Percentiles rank a stretch among this genome's conserved stretches.
Evolutionary conservation across 2,888 invertebrate genomes (phyloP).

Genomic region (Herminia tarsipennalis): DNA sequence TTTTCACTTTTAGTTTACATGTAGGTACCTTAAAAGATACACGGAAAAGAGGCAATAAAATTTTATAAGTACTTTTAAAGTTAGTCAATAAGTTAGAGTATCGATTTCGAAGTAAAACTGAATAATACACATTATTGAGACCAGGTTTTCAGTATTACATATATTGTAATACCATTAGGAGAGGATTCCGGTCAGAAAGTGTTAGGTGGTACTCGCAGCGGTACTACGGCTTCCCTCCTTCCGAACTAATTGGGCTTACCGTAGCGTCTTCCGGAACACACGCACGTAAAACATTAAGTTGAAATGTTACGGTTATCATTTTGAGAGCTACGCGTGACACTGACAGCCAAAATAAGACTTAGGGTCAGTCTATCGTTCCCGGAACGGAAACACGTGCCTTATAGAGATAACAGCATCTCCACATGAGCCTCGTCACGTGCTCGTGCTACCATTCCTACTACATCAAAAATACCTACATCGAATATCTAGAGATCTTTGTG

Average conservation of each 20-base stretch:
- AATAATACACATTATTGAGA: no score
- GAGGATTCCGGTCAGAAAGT: constrained; percentile 22
- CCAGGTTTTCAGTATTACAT: no score
- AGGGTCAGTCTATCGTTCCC: constrained; percentile 24
- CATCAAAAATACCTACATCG: constrained; percentile 10
- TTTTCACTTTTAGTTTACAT: no score
- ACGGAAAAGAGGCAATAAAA: no score
- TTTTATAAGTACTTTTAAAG: no score
- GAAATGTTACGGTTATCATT: not conserved
- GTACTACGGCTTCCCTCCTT: constrained; percentile 50
- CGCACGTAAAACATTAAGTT: not conserved
- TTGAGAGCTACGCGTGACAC: not conserved
- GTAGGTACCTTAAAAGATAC: no score
- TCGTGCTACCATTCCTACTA: constrained; percentile 3
- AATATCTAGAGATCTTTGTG: constrained; percentile 12
- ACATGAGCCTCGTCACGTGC: constrained; percentile 30
- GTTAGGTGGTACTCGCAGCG: constrained; percentile 7
- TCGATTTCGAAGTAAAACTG: no score
- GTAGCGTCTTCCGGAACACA: constrained; percentile 16
- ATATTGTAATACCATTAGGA: constrained; percentile 23
- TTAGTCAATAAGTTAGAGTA: no score
- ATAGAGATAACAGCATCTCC: constrained; percentile 21
- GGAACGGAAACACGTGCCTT: constrained; percentile 32
- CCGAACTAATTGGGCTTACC: constrained; percentile 53
- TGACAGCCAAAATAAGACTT: constrained; percentile 7